phyloP scores from a whole-genome alignment of 2,113 vertebrate genomes.

The Zeus faber region DNA sequence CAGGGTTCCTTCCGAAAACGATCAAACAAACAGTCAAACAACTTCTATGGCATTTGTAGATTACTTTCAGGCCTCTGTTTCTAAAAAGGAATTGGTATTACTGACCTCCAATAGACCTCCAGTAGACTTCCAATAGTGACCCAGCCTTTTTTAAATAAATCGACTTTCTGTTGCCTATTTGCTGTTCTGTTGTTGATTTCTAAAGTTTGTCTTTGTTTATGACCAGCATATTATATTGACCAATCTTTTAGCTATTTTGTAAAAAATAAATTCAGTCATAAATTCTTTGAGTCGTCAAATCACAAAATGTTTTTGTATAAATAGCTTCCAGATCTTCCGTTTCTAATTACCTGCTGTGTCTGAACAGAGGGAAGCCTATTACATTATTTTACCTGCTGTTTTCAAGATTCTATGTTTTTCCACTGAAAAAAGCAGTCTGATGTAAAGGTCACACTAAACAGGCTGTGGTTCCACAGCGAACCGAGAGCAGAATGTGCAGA shows the following conservation, averaged over 20 bases:
- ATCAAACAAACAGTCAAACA: too few species aligned
- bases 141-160: not conserved
- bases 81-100: not conserved
- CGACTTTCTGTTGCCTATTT: too few species aligned
- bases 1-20: too few species aligned
- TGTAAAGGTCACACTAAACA: slow-evolving; percentile 38
- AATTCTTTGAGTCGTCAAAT: slow-evolving; percentile 31
- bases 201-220: not conserved
- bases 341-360: slow-evolving; percentile 62
- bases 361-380: slow-evolving; percentile 61
- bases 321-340: slow-evolving; percentile 67
- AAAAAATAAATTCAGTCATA: too few species aligned
- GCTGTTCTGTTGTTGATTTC: not conserved
- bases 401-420: slow-evolving; percentile 43
- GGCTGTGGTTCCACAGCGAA: slow-evolving; percentile 29
- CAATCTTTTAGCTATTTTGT: too few species aligned
- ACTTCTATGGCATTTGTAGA: not conserved
- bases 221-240: too few species aligned
- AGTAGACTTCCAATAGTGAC: not conserved
- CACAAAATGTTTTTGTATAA: slow-evolving; percentile 51
- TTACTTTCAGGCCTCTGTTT: not conserved
- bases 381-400: slow-evolving; percentile 43
- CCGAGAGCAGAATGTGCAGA: slow-evolving; percentile 48
- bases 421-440: slow-evolving; percentile 40
- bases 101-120: not conserved